Percentiles rank a stretch among this genome's conserved stretches.
Evolutionary conservation across 2,888 invertebrate species (phyloP).

Genomic region (Cremastinae sp.): DNA sequence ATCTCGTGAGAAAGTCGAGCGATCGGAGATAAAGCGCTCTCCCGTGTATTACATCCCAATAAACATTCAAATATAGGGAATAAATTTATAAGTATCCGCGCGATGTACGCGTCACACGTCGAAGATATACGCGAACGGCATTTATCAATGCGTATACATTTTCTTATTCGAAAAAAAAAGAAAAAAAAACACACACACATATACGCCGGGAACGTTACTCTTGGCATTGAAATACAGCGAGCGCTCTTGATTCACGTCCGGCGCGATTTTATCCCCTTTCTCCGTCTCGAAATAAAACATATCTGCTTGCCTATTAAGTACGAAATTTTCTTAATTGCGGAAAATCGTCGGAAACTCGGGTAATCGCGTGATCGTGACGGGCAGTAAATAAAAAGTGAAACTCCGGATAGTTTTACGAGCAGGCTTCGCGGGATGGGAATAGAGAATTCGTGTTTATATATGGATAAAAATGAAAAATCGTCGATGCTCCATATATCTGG

Average conservation of each 20-base stretch:
- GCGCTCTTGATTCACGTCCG: conserved; percentile 14
- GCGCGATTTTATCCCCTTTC: background rate
- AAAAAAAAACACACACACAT: too few relatives aligned
- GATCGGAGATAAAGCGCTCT: conserved; percentile 39
- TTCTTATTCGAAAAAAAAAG: too few relatives aligned
- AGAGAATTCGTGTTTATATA: too few relatives aligned
- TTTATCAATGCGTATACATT: background rate
- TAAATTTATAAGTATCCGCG: conserved; percentile 4
- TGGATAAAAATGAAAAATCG: too few relatives aligned
- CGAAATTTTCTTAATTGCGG: too few relatives aligned
- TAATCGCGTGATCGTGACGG: too few relatives aligned
- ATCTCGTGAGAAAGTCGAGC: conserved; percentile 60
- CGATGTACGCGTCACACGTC: background rate
- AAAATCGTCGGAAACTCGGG: too few relatives aligned
- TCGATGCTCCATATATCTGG: background rate
- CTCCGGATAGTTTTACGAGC: too few relatives aligned
- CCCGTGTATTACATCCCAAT: conserved; percentile 31
- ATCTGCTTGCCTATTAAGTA: too few relatives aligned
- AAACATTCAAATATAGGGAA: conserved; percentile 6
- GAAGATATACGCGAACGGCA: background rate
- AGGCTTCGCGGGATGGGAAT: too few relatives aligned
- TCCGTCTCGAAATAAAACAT: too few relatives aligned
- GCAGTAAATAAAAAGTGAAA: too few relatives aligned
- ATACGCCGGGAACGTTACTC: background rate
- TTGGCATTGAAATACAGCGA: background rate